phyloP scores from a whole-genome alignment of 2,113 vertebrate genomes.

The Enhydra lutris region DNA sequence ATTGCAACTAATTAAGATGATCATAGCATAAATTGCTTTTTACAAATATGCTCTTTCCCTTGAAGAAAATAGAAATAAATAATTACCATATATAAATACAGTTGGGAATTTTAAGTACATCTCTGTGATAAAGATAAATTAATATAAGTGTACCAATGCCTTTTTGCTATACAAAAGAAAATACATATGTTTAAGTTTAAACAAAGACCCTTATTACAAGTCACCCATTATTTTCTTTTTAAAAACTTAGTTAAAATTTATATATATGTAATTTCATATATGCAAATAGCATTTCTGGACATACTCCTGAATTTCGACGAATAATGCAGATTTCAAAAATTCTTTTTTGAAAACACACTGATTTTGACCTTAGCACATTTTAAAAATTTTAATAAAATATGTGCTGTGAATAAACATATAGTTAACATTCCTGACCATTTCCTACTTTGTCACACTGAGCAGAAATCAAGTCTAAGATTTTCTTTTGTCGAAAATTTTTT shows the following conservation, averaged over 20 bases:
- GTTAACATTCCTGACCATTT: not conserved
- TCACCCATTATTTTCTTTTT: slow-evolving; percentile 22
- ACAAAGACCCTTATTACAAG: not conserved
- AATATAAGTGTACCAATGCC: not conserved
- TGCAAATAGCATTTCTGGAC: not conserved
- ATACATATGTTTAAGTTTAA: not conserved
- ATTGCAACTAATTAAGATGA: not conserved
- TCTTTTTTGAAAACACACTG: not conserved
- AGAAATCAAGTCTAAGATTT: not conserved
- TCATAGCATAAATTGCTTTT: not conserved
- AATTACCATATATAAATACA: not conserved
- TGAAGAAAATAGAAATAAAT: slow-evolving; percentile 22
- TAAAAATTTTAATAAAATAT: slow-evolving; percentile 9
- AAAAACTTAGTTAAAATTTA: not conserved
- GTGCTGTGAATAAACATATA: not conserved
- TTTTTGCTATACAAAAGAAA: not conserved
- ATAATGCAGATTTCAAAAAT: not conserved
- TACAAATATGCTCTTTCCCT: not conserved
- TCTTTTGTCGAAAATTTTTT: not conserved
- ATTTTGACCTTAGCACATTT: not conserved
- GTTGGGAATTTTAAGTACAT: not conserved
- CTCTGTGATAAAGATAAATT: not conserved
- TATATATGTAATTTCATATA: not conserved
- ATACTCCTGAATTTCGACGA: slow-evolving; percentile 6
- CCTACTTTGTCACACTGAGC: not conserved